A percentile compares a stretch with the other conserved stretches of the same genome.
Conservation (phyloP, 1,140 invertebrate genomes). For the Aphidius gifuensis region DNA sequence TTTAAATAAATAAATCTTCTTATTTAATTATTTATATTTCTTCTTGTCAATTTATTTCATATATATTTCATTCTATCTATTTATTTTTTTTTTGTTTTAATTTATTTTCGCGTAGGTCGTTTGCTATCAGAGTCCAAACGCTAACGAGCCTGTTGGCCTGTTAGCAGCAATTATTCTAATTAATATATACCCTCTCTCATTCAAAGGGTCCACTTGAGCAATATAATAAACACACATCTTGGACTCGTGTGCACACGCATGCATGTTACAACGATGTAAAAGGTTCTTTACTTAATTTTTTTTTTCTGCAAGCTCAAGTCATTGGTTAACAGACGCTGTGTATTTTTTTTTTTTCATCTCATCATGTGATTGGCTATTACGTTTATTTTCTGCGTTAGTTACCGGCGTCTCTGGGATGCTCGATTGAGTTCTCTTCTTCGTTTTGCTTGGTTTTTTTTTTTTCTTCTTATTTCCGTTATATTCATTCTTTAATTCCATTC, state of each 20-base stretch:
- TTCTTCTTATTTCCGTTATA: slow-evolving; percentile 25
- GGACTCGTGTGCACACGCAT: neutral
- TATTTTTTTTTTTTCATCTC: slow-evolving; percentile 42
- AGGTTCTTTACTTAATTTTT: no score
- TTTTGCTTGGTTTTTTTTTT: slow-evolving; percentile 16
- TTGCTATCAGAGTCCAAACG: slow-evolving; percentile 49
- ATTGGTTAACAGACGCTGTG: no score
- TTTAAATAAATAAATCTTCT: no score
- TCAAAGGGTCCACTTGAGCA: slow-evolving; percentile 9
- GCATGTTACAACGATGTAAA: no score
- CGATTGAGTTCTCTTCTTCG: slow-evolving; percentile 48
- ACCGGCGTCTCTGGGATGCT: slow-evolving; percentile 32
- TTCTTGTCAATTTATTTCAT: no score
- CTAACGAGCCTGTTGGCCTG: slow-evolving; percentile 56
- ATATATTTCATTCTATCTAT: neutral
- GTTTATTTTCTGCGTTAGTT: slow-evolving; percentile 42
- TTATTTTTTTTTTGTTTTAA: slow-evolving; percentile 39
- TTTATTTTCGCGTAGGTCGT: slow-evolving; percentile 32
- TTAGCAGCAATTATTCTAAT: slow-evolving; percentile 57
- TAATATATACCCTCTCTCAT: slow-evolving; percentile 49
- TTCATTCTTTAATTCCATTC: slow-evolving; percentile 27
- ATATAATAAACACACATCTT: slow-evolving; percentile 10
- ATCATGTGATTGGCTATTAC: slow-evolving; percentile 53
- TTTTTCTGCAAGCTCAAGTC: no score
- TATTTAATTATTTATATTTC: no score